Evolutionary conservation across 2,888 invertebrate genomes (phyloP).

Genomic region (Iselma pallidipennis): DNA sequence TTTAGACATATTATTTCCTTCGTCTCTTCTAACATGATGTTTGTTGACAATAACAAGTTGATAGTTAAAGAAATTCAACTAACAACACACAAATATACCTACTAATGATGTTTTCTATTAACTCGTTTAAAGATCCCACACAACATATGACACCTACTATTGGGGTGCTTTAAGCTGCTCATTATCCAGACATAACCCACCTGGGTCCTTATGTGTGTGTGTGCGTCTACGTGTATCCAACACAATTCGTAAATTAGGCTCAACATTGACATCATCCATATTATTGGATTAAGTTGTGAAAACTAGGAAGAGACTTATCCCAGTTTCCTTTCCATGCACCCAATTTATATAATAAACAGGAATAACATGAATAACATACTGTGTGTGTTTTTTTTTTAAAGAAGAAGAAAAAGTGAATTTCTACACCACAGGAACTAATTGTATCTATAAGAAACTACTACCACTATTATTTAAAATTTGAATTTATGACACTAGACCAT

Average conservation of each 20-base stretch:
- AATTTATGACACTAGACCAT: not conserved
- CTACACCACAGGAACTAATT: not conserved
- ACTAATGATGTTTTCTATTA: conserved; percentile 1
- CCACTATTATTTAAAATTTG: not conserved
- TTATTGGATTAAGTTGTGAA: not conserved
- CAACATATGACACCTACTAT: conserved; percentile 18
- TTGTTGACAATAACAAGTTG: not conserved
- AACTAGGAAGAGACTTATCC: not conserved
- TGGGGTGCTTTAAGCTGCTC: conserved; percentile 40
- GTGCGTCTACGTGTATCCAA: not conserved
- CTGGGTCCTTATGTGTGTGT: conserved; percentile 33
- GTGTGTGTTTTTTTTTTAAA: no score
- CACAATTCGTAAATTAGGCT: not conserved
- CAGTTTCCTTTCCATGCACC: no score
- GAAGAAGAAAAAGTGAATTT: not conserved
- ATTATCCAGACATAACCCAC: conserved; percentile 49
- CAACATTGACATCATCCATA: not conserved
- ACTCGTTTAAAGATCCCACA: not conserved
- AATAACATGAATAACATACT: no score
- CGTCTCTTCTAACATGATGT: not conserved
- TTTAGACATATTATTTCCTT: no score
- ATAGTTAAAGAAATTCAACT: not conserved
- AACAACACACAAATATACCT: not conserved
- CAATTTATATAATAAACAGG: no score
- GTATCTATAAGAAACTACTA: not conserved